Evolutionary conservation across 2,113 vertebrate species (phyloP).

Genomic region (Capreolus pygargus): DNA sequence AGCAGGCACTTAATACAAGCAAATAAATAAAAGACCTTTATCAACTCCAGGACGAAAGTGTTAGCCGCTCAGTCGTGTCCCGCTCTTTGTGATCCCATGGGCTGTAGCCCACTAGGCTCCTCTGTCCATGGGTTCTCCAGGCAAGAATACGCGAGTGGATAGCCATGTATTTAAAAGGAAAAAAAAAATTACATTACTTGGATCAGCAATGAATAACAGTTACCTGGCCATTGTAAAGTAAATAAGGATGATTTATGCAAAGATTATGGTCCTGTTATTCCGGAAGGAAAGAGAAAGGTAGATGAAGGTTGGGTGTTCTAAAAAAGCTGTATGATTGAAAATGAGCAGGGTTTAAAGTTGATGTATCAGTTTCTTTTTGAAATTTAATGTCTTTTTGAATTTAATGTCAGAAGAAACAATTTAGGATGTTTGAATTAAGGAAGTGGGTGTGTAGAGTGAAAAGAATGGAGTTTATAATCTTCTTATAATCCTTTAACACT

Average conservation of each 20-base stretch:
- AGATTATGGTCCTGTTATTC: not conserved
- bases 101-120: not conserved
- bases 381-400: not conserved
- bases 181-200: not conserved
- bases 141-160: accelerated
- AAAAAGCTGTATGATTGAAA: not conserved
- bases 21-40: not conserved
- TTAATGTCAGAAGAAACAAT: not conserved
- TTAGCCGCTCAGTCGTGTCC: not conserved
- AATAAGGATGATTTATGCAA: not conserved
- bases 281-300: not conserved
- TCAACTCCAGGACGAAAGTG: not conserved
- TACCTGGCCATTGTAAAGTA: not conserved
- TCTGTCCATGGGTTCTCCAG: not conserved
- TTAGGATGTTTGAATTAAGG: not conserved
- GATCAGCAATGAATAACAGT: not conserved
- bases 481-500: not conserved
- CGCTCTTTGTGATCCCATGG: accelerated
- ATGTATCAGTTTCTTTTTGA: not conserved
- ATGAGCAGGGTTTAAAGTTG: not conserved
- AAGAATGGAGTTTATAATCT: not conserved
- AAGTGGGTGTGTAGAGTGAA: not conserved
- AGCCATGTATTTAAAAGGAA: not conserved
- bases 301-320: not conserved
- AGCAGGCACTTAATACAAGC: not conserved